Evolutionary conservation across 2,113 vertebrate genomes (phyloP).

Genomic region (Phrynosoma blainvillii): DNA sequence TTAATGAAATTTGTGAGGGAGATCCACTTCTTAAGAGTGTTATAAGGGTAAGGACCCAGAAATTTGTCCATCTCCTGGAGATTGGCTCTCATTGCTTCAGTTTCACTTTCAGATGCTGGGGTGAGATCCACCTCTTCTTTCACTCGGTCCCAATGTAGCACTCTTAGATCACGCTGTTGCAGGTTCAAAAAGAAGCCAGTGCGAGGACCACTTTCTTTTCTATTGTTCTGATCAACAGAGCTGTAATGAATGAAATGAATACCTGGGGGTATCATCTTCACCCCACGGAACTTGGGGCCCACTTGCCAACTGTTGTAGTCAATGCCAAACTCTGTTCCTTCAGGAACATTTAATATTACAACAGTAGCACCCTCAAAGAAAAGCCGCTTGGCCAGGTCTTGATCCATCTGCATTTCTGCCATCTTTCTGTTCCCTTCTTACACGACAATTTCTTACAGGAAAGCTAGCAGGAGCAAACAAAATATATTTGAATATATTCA

Average conservation of each 20-base stretch:
- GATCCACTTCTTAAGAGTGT: slow-evolving; percentile 90
- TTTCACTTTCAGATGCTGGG: slow-evolving; percentile 78
- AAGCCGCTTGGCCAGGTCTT: slow-evolving; percentile 84
- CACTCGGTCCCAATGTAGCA: slow-evolving; percentile 85
- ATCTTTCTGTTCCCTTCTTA: slow-evolving; percentile 21
- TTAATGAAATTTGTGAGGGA: slow-evolving; percentile 87
- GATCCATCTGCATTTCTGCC: slow-evolving; percentile 78
- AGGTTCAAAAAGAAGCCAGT: slow-evolving; percentile 87
- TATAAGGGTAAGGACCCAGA: slow-evolving; percentile 92
- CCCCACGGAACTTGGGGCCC: slow-evolving; percentile 90
- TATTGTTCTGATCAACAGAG: slow-evolving; percentile 74
- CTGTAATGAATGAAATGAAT: slow-evolving; percentile 93
- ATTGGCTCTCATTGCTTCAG: slow-evolving; percentile 77
- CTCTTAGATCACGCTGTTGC: slow-evolving; percentile 79
- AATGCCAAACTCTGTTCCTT: slow-evolving; percentile 91
- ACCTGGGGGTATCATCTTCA: slow-evolving; percentile 97
- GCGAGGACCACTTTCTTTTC: slow-evolving; percentile 84
- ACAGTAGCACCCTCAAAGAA: slow-evolving; percentile 93
- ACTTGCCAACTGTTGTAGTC: slow-evolving; percentile 92
- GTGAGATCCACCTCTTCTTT: slow-evolving; percentile 84
- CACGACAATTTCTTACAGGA: slow-evolving; percentile 1
- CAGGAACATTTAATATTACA: slow-evolving; percentile 87
- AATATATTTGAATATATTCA: no score
- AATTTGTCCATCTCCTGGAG: slow-evolving; percentile 87
- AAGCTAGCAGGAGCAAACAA: not conserved